Conservation (phyloP, 2,888 invertebrate genomes). For the Lepidonotus clava region DNA sequence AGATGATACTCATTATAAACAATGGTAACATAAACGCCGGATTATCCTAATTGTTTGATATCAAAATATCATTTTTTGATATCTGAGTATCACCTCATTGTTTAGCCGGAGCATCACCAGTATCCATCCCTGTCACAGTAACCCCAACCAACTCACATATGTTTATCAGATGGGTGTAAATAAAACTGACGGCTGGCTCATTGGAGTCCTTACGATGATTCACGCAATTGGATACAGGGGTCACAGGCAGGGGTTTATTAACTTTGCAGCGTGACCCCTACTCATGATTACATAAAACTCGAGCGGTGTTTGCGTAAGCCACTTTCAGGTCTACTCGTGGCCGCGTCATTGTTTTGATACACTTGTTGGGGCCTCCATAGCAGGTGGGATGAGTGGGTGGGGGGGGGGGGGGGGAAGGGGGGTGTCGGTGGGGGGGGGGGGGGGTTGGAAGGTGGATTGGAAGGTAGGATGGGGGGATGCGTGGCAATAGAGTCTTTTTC, state of each 20-base stretch:
- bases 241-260: neutral
- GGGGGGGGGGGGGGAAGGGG: neutral
- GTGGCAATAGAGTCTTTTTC: too few relatives aligned
- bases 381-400: too few relatives aligned
- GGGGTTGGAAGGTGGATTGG: neutral
- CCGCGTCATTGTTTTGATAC: slow-evolving; percentile 7
- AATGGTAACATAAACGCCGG: too few relatives aligned
- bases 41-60: too few relatives aligned
- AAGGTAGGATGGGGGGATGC: too few relatives aligned
- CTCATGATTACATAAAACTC: neutral
- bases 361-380: neutral
- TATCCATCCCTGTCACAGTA: neutral
- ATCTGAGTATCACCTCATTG: too few relatives aligned
- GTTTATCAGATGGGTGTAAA: neutral
- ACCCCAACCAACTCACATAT: neutral
- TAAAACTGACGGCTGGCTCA: neutral
- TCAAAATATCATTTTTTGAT: too few relatives aligned
- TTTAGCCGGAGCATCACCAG: too few relatives aligned
- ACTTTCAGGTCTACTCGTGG: neutral
- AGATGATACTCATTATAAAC: too few relatives aligned
- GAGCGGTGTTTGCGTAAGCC: neutral
- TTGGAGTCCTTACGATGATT: neutral
- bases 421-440: neutral
- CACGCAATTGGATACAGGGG: neutral
- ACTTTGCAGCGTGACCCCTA: neutral